Percentiles rank a stretch among this genome's conserved stretches.
Evolutionary conservation across 2,797 vertebrate species (phyloP).

Genomic region (Calcarius lapponicus): DNA sequence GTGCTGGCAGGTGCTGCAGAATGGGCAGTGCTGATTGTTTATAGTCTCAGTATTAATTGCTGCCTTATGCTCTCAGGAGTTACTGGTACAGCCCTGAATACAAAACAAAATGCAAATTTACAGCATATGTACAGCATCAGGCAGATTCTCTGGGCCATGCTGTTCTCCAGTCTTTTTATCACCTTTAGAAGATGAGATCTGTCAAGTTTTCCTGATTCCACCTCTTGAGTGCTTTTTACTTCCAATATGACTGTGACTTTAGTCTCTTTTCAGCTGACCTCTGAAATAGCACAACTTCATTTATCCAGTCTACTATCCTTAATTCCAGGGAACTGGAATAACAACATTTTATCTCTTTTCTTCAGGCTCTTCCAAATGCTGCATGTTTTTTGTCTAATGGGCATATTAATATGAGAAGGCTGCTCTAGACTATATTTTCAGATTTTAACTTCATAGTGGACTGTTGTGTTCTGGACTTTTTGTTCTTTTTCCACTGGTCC

Average conservation of each 20-base stretch:
- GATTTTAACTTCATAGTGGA: not conserved
- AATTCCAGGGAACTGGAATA: not conserved
- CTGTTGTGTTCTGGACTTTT: not conserved
- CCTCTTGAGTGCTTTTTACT: not conserved
- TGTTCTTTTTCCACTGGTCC: not conserved
- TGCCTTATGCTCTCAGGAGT: not conserved
- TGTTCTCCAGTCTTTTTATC: not conserved
- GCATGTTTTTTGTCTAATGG: rapidly evolving
- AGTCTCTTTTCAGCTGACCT: not conserved
- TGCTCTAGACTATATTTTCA: not conserved
- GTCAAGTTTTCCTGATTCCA: not conserved
- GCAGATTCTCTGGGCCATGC: not conserved
- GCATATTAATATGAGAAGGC: not conserved
- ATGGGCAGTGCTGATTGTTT: not conserved
- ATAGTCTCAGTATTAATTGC: not conserved
- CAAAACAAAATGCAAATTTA: not conserved
- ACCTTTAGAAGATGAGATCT: not conserved
- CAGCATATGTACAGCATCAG: not conserved
- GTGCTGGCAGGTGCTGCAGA: not conserved
- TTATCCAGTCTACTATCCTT: not conserved
- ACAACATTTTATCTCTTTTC: not conserved
- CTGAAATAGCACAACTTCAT: not conserved
- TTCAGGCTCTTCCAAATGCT: not conserved
- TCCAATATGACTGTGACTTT: not conserved
- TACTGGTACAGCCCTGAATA: not conserved